These are phyloP conservation scores for Caenorhabditis sulstoni DNA, from an alignment of 2,888 invertebrate genomes.

Conservation along the genomic window DNA sequence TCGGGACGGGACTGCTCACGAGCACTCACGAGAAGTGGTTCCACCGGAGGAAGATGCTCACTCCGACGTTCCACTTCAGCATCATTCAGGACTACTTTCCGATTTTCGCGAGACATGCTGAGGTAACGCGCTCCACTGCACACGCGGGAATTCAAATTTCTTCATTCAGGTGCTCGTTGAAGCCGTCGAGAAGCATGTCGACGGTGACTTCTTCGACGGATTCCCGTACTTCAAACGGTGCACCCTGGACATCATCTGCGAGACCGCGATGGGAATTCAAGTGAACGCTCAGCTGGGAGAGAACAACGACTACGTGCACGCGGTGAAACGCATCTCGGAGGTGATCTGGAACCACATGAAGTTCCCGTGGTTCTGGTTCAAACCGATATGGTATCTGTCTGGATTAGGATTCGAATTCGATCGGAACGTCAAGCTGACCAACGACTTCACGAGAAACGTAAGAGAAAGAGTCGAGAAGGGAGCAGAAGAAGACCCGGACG, in stretches of 20 bases:
- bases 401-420: conserved; percentile 79
- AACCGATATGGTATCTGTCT: conserved; percentile 84
- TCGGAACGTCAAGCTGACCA: conserved; percentile 59
- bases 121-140: conserved; percentile 14
- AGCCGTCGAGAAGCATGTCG: conserved; percentile 78
- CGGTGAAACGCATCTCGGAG: conserved; percentile 70
- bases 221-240: conserved; percentile 83
- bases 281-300: conserved; percentile 71
- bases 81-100: conserved; percentile 82
- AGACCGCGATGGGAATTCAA: conserved; percentile 77
- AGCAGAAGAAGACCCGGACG: too few relatives aligned
- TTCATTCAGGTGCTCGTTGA: conserved; percentile 79
- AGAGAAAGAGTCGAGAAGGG: too few relatives aligned
- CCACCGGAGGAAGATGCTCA: conserved; percentile 82
- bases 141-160: not conserved
- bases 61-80: conserved; percentile 83
- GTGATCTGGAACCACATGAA: conserved; percentile 67
- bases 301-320: conserved; percentile 72
- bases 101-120: conserved; percentile 49
- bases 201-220: conserved; percentile 81
- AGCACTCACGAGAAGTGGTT: conserved; percentile 83
- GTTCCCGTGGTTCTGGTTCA: conserved; percentile 81
- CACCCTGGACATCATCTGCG: conserved; percentile 82
- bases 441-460: conserved; percentile 68
- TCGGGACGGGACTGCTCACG: conserved; percentile 82